Evolutionary conservation across 2,888 invertebrate genomes (phyloP).

Genomic region (Tetragonula carbonaria): DNA sequence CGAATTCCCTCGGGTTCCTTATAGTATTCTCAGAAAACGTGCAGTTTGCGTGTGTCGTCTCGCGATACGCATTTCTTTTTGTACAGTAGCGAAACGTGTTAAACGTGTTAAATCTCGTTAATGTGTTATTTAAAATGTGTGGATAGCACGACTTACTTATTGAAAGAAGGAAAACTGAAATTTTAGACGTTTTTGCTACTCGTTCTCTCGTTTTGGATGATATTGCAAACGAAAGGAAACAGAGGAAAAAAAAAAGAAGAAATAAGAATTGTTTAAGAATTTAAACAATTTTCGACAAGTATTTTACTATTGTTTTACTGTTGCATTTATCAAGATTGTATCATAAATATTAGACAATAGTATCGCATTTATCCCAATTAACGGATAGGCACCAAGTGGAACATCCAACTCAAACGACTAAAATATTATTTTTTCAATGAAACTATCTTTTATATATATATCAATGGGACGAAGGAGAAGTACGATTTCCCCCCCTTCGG

Average conservation of each 20-base stretch:
- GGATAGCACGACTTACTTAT: constrained; percentile 14
- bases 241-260: background rate
- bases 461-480: background rate
- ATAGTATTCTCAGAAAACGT: background rate
- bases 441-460: constrained; percentile 27
- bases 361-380: constrained; percentile 42
- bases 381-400: background rate
- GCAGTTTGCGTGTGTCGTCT: background rate
- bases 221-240: background rate
- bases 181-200: background rate
- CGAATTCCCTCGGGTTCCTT: background rate
- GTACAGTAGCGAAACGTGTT: constrained; percentile 10
- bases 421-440: constrained; percentile 31
- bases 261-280: background rate
- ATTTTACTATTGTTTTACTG: constrained; percentile 28
- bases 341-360: constrained; percentile 22
- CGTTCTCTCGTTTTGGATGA: background rate
- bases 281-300: constrained; percentile 10
- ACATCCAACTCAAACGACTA: background rate
- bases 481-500: background rate
- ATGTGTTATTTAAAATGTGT: constrained; percentile 29
- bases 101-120: background rate
- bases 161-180: background rate
- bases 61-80: constrained; percentile 49
- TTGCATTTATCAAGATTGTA: constrained; percentile 36